These are phyloP conservation scores for Cylas formicarius DNA, from an alignment of 1,140 invertebrate species.

Conservation along the genomic window DNA sequence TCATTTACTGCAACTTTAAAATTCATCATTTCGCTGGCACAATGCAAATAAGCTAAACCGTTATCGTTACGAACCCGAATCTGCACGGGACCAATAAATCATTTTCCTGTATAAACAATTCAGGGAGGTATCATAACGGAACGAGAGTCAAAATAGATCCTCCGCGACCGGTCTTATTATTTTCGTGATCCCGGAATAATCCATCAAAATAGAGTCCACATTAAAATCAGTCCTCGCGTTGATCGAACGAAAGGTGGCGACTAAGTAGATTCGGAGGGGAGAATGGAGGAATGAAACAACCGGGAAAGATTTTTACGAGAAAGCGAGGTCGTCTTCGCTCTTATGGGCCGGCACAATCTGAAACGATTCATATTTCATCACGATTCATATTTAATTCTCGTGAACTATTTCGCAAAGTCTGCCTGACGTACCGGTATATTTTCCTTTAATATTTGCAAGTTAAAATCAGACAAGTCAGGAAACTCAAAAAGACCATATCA, in stretches of 20 bases:
- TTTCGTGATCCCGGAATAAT: conserved; percentile 20
- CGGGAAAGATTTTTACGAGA: neutral
- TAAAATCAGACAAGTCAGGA: no score
- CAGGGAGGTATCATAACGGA: conserved; percentile 14
- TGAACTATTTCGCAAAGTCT: no score
- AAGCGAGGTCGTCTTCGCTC: conserved; percentile 8
- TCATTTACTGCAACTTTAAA: no score
- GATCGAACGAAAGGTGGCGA: conserved; percentile 20
- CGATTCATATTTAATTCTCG: no score
- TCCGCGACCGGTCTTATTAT: conserved; percentile 19
- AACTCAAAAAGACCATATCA: no score
- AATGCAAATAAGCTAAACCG: conserved; percentile 17
- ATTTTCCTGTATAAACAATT: conserved; percentile 20
- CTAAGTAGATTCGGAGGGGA: conserved; percentile 15
- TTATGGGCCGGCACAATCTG: no score
- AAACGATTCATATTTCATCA: no score
- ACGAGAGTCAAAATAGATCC: conserved; percentile 21
- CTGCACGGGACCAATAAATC: conserved; percentile 16
- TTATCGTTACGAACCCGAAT: conserved; percentile 14
- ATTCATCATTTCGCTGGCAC: no score
- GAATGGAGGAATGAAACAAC: conserved; percentile 9
- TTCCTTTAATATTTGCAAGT: no score
- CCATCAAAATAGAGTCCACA: conserved; percentile 22
- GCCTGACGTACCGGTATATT: no score
- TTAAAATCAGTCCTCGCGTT: conserved; percentile 18